Conservation (phyloP, 2,113 vertebrate genomes). For the Pleuronectes platessa region DNA sequence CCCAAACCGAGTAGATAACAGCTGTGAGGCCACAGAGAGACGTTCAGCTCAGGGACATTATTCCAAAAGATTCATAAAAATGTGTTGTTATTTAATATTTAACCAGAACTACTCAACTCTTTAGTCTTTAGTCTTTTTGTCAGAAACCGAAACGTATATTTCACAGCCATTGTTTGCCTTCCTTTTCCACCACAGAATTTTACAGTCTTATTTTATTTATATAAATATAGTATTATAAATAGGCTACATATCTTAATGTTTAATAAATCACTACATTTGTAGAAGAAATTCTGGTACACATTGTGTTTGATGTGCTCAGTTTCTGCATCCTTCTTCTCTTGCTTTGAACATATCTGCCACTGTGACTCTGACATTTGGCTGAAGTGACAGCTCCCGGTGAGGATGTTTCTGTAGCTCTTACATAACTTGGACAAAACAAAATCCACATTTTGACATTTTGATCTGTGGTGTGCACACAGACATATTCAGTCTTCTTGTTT, state of each 20-base stretch:
- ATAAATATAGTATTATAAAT: not conserved
- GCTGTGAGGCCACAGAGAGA: not conserved
- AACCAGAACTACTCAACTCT: not conserved
- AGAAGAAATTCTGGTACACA: not conserved
- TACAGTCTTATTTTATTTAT: not conserved
- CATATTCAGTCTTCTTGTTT: not conserved
- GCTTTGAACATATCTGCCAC: not conserved
- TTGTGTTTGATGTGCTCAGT: not conserved
- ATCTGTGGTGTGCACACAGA: not conserved
- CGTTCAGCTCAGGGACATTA: constrained; percentile 16
- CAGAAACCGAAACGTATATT: not conserved
- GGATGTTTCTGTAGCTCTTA: not conserved
- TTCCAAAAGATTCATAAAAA: too few species aligned
- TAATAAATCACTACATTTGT: not conserved
- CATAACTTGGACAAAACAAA: not conserved
- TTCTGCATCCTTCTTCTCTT: not conserved
- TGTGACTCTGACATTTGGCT: constrained; percentile 6
- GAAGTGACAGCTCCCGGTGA: constrained; percentile 7
- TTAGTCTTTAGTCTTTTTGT: not conserved
- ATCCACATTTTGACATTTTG: not conserved
- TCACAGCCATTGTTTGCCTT: not conserved
- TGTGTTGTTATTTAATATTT: not conserved
- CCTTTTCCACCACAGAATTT: not conserved
- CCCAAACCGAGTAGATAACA: not conserved
- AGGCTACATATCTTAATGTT: not conserved